phyloP scores from a whole-genome alignment of 2,888 invertebrate genomes.

The Caenorhabditis uteleia region DNA sequence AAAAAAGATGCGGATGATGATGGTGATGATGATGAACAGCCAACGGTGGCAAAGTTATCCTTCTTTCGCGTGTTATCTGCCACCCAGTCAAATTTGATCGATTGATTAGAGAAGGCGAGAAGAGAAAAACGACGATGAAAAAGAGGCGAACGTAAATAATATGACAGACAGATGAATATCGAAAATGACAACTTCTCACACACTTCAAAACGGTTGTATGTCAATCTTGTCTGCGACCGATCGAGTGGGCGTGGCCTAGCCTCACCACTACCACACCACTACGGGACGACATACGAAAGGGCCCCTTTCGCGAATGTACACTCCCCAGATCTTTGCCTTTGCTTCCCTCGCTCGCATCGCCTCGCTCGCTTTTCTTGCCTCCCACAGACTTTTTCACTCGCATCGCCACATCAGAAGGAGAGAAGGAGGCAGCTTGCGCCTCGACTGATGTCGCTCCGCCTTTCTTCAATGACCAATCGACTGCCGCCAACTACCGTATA shows the following conservation, averaged over 20 bases:
- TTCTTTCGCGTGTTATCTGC: slow-evolving; percentile 17
- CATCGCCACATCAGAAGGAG: not conserved
- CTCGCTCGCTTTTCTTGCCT: not conserved
- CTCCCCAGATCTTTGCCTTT: not conserved
- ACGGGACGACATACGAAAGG: not conserved
- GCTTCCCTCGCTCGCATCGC: not conserved
- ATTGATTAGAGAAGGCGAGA: slow-evolving; percentile 22
- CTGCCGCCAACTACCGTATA: not conserved
- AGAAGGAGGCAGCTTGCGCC: not conserved
- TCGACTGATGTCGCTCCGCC: no score
- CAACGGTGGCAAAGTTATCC: not conserved
- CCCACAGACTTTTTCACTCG: not conserved
- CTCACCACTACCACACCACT: not conserved
- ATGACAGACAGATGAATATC: slow-evolving; percentile 46
- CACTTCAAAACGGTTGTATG: slow-evolving; percentile 47
- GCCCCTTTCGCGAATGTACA: not conserved
- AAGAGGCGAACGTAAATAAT: slow-evolving; percentile 32
- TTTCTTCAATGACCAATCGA: slow-evolving; percentile 1
- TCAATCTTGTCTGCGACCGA: slow-evolving; percentile 34
- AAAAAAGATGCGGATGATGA: slow-evolving; percentile 5
- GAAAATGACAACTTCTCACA: slow-evolving; percentile 45
- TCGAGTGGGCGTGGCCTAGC: slow-evolving; percentile 1
- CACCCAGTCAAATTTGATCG: slow-evolving; percentile 19
- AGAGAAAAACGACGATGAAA: not conserved
- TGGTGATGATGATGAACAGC: not conserved